Percentiles rank a stretch among this genome's conserved stretches.
Conservation (phyloP, 1,140 invertebrate genomes). For the Aphidius ervi region DNA sequence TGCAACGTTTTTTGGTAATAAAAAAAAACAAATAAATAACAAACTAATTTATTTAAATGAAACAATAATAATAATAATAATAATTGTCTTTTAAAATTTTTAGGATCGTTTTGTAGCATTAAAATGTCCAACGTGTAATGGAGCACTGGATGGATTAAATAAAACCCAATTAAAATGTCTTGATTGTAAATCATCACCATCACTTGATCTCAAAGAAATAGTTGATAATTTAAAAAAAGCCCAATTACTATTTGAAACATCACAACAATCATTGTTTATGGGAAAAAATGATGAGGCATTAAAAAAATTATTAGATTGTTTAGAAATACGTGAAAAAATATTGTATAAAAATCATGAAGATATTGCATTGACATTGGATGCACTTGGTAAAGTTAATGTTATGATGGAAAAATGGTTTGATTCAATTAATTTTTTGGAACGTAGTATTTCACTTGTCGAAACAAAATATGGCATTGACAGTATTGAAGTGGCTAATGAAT, state of each 20-base stretch:
- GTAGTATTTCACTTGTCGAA: conserved; percentile 49
- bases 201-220: conserved; percentile 26
- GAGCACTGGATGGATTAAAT: conserved; percentile 31
- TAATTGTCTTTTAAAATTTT: conserved; percentile 18
- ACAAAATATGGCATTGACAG: conserved; percentile 55
- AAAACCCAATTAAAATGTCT: conserved; percentile 30
- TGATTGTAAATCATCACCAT: conserved; percentile 33
- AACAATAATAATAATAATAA: background rate
- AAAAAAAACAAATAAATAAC: background rate
- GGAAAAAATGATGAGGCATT: conserved; percentile 32
- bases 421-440: conserved; percentile 48
- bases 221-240: conserved; percentile 43
- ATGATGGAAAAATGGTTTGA: conserved; percentile 44
- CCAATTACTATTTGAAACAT: conserved; percentile 37
- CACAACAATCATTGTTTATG: conserved; percentile 27
- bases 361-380: conserved; percentile 50
- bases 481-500: conserved; percentile 57
- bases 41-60: background rate
- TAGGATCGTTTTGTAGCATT: conserved; percentile 47
- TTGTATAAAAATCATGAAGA: conserved; percentile 53
- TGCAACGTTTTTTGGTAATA: conserved; percentile 54
- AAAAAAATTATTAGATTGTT: conserved; percentile 43
- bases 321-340: conserved; percentile 42
- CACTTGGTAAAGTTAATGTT: conserved; percentile 54
- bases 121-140: conserved; percentile 42